phyloP scores from a whole-genome alignment of 1,140 invertebrate species.

The Brachionus angularis region DNA sequence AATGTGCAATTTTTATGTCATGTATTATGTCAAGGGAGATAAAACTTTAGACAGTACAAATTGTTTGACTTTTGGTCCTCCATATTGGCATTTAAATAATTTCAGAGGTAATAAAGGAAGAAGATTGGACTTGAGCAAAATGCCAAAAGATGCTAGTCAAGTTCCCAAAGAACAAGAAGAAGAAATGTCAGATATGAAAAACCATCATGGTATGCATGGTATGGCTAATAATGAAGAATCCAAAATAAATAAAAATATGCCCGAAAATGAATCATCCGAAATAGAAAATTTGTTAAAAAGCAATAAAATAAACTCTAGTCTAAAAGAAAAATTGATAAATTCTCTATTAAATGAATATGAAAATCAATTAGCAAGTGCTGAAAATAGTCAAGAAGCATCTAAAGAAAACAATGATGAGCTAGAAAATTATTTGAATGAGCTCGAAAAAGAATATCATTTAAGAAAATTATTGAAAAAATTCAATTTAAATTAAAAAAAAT shows the following conservation, averaged over 20 bases:
- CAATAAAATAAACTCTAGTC: conserved; percentile 17
- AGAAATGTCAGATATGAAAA: background rate
- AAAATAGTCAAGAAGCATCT: background rate
- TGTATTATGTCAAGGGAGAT: conserved; percentile 41
- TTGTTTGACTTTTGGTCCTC: conserved; percentile 32
- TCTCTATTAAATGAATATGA: conserved; percentile 21
- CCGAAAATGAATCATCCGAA: conserved; percentile 3
- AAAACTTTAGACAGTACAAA: conserved; percentile 1
- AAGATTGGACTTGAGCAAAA: background rate
- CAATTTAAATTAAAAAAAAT: background rate
- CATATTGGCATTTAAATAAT: conserved; percentile 36
- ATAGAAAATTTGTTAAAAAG: conserved; percentile 15
- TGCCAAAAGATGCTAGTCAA: conserved; percentile 37
- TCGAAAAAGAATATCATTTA: conserved; percentile 32
- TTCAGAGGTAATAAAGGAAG: conserved; percentile 22
- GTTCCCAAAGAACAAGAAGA: conserved; percentile 4
- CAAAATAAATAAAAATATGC: background rate
- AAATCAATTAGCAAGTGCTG: background rate
- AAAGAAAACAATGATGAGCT: background rate
- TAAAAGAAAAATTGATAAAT: background rate
- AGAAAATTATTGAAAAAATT: conserved; percentile 16
- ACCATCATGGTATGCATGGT: background rate
- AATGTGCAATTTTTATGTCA: conserved; percentile 45
- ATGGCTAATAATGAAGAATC: conserved; percentile 10
- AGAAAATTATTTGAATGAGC: background rate